A percentile compares a stretch with the other conserved stretches of the same genome.
phyloP scores from a whole-genome alignment of 2,888 invertebrate genomes.

The Hypomecis atomaria region DNA sequence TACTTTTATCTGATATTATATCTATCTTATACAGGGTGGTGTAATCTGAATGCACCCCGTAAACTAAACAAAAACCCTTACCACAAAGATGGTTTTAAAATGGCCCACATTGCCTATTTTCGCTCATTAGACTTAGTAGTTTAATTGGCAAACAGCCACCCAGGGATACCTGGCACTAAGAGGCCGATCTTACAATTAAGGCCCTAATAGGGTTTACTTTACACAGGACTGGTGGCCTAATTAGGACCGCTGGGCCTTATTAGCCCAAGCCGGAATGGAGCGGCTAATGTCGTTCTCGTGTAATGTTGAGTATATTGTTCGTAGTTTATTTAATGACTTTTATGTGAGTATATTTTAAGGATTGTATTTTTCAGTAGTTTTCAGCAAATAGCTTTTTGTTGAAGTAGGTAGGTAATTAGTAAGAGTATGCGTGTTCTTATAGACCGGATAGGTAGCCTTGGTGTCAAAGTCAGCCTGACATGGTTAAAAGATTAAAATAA shows the following conservation, averaged over 20 bases:
- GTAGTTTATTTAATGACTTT: background rate
- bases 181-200: constrained; percentile 24
- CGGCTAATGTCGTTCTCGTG: constrained; percentile 22
- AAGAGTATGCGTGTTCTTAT: no score
- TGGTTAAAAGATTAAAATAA: no score
- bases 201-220: constrained; percentile 23
- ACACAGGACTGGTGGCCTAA: constrained; percentile 17
- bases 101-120: background rate
- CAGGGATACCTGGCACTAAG: constrained; percentile 22
- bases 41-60: background rate
- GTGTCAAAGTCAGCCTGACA: no score
- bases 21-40: no score
- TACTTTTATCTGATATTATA: no score
- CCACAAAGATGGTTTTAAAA: constrained; percentile 4
- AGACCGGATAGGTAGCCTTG: no score
- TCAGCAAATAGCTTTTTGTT: background rate
- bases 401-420: no score
- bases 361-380: background rate
- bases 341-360: background rate
- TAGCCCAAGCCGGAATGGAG: constrained; percentile 15
- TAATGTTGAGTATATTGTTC: constrained; percentile 17
- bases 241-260: constrained; percentile 27
- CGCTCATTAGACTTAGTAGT: constrained; percentile 8
- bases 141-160: constrained; percentile 19
- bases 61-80: background rate